These are phyloP conservation scores for Pterois miles DNA, from an alignment of 2,797 vertebrate species.

Conservation along the genomic window DNA sequence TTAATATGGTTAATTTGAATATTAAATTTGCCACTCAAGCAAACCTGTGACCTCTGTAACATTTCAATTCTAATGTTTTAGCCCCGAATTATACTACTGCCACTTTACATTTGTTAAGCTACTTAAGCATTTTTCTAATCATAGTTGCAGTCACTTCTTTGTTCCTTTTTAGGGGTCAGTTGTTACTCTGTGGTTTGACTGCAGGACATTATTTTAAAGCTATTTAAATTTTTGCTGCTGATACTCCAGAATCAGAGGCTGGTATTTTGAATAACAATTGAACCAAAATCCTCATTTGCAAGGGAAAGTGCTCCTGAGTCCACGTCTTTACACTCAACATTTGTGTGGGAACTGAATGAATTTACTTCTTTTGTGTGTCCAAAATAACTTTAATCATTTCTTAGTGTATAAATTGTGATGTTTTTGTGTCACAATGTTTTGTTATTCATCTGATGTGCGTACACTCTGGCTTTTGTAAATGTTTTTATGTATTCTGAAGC, in stretches of 20 bases:
- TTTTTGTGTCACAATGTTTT: slow-evolving; percentile 48
- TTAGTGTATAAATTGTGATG: slow-evolving; percentile 28
- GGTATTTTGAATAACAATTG: background rate
- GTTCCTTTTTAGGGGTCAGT: background rate
- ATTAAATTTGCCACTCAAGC: slow-evolving; percentile 20
- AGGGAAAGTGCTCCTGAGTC: background rate
- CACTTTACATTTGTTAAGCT: slow-evolving; percentile 10
- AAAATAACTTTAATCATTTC: background rate
- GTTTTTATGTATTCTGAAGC: slow-evolving; percentile 47
- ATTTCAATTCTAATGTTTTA: slow-evolving; percentile 10
- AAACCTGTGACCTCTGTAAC: slow-evolving; percentile 32
- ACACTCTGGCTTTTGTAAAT: slow-evolving; percentile 51
- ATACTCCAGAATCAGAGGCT: background rate
- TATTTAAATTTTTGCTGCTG: background rate
- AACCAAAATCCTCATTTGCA: background rate
- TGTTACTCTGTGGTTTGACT: background rate
- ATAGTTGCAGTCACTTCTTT: background rate
- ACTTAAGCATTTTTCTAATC: background rate
- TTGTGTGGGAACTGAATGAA: background rate
- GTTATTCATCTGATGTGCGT: slow-evolving; percentile 29
- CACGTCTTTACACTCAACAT: background rate
- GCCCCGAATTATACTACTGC: slow-evolving; percentile 24
- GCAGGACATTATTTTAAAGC: background rate
- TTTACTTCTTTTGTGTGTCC: background rate
- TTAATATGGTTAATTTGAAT: slow-evolving; percentile 20